Evolutionary conservation across 1,140 invertebrate genomes (phyloP).

Genomic region (Drosophila tani): DNA sequence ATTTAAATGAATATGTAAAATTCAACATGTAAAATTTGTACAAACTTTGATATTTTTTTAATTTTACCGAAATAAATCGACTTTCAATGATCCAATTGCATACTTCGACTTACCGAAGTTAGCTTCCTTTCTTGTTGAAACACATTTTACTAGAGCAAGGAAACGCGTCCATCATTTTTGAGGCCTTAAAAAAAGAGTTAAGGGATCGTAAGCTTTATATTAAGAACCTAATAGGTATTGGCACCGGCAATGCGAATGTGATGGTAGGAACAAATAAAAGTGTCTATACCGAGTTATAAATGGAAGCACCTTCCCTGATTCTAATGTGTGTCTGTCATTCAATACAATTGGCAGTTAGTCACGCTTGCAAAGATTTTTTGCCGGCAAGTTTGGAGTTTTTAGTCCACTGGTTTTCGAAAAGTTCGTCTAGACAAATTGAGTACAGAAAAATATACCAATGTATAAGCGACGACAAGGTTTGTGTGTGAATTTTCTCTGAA

Average conservation of each 20-base stretch:
- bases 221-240: constrained; percentile 2
- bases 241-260: background rate
- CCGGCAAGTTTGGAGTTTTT: constrained; percentile 82
- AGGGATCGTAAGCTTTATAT: constrained; percentile 3
- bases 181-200: background rate
- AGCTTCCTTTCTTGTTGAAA: background rate
- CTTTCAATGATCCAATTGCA: too few species aligned
- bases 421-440: background rate
- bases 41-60: too few species aligned
- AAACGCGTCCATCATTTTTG: too few species aligned
- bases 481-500: background rate
- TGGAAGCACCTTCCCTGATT: background rate
- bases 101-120: too few species aligned
- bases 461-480: constrained; percentile 18
- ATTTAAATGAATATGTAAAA: too few species aligned
- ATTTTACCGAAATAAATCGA: too few species aligned
- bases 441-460: constrained; percentile 16
- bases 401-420: background rate
- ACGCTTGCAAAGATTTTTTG: constrained; percentile 46
- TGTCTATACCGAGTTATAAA: background rate
- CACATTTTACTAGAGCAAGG: background rate
- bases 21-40: too few species aligned
- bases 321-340: constrained; percentile 35
- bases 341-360: constrained; percentile 74
- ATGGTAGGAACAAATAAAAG: constrained; percentile 1